Evolutionary conservation across 1,140 invertebrate species (phyloP), one percentile per base, ranked within the genome.

Genomic region (Seison nebaliae): DNA sequence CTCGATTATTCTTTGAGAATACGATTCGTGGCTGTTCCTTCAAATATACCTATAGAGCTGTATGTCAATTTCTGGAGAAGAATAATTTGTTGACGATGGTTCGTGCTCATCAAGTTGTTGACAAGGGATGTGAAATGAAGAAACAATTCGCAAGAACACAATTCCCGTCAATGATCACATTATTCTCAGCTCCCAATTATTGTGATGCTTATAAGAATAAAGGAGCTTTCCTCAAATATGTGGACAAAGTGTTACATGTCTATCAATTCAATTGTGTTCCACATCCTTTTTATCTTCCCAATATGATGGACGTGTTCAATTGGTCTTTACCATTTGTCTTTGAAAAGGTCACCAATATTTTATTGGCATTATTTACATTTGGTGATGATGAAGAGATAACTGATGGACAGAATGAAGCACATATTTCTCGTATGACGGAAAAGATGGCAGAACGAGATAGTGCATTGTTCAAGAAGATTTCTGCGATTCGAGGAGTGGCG

Each of bases 61-160:
- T 65, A 8, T 72, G 46, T 48, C 46, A 86, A 63, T 91, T 91
- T 65, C 62, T 91, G 47, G 76, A 79, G 53, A 76, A 80, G 58
- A 80, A 88, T 60, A 72, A 77, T 52, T 75, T 88, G 59, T 81
- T 91, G 65, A 66, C 93, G 44, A 88, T 94, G 51, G 88, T 81
- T 57, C 69, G 84, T 50, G 83, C 83, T 24, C 84, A 94, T 67
- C 83, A 93, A 66, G 74, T 78, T 19, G 29, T 26, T 26, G 22
- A 14, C 9, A 24, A 39, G 17, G 38, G 38, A 8, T 23, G 33
- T 11, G 9, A 18, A 12, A 28, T 39, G n/a, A 33, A 17, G 8
- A 26, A 21, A 12, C 31, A 29, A 15, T 14, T 5, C 1, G n/a
- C 26, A 20, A 3, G 11, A 15, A 31, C 29, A 5, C 14, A 22